Conservation (phyloP, 2,113 vertebrate species). For the Nerophis lumbriciformis region DNA sequence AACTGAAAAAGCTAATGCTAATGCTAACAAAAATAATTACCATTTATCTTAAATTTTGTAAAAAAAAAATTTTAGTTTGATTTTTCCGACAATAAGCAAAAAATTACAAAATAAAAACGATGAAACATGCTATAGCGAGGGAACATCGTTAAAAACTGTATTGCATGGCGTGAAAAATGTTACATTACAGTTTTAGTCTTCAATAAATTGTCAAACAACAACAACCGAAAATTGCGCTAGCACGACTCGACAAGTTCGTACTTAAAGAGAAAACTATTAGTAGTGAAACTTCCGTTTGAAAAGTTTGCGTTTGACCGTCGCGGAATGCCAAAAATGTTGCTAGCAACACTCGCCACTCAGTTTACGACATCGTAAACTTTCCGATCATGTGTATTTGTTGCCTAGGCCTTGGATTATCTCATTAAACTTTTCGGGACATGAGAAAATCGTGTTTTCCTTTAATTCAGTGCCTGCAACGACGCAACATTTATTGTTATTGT, state of each 20-base stretch:
- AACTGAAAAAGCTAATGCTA: no score
- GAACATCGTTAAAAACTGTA: no score
- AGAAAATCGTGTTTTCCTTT: neutral
- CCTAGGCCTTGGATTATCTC: neutral
- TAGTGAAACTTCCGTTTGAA: neutral
- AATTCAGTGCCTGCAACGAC: conserved; percentile 14
- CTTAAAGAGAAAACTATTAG: neutral
- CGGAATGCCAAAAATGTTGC: neutral
- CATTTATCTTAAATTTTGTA: neutral
- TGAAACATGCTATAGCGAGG: no score
- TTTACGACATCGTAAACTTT: neutral
- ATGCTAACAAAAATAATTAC: neutral
- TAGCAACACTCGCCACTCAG: neutral
- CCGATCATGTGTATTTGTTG: neutral
- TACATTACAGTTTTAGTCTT: neutral
- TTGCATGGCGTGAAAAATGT: no score
- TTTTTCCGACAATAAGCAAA: neutral
- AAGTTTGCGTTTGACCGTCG: neutral
- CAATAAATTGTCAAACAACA: neutral
- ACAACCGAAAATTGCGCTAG: neutral
- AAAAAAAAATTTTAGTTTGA: neutral
- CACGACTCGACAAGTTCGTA: neutral
- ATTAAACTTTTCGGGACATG: no score
- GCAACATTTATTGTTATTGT: conserved; percentile 22
- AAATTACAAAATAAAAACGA: neutral